Percentiles rank a stretch among this genome's conserved stretches.
Conservation (phyloP, 2,113 vertebrate genomes). For the Takifugu flavidus region DNA sequence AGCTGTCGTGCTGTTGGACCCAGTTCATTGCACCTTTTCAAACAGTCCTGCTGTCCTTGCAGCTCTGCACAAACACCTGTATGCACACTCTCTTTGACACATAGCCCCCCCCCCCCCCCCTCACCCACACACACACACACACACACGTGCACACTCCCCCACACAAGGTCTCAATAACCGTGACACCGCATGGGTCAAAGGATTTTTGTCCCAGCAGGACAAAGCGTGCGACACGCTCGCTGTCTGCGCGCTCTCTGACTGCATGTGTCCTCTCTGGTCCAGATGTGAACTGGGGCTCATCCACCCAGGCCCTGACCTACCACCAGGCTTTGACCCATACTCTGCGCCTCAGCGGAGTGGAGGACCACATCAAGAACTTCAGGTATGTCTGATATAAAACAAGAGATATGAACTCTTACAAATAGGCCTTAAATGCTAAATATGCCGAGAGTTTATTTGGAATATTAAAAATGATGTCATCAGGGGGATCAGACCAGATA, state of each 20-base stretch:
- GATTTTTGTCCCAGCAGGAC: constrained; percentile 15
- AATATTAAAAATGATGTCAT: no score
- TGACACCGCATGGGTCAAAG: constrained; percentile 40
- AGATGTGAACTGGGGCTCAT: constrained; percentile 99
- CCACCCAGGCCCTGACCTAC: constrained; percentile 96
- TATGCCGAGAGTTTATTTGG: no score
- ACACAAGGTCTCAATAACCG: constrained; percentile 21
- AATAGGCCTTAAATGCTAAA: no score
- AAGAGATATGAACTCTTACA: no score
- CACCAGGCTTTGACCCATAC: constrained; percentile 92
- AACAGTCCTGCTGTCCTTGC: background rate
- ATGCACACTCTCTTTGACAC: constrained; percentile 55
- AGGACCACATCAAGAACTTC: constrained; percentile 97
- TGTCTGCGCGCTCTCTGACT: constrained; percentile 38
- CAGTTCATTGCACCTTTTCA: constrained; percentile 5
- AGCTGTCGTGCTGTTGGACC: background rate
- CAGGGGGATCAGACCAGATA: no score
- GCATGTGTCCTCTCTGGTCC: constrained; percentile 44
- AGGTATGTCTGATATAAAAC: constrained; percentile 72
- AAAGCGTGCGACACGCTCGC: background rate
- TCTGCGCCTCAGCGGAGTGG: constrained; percentile 90
- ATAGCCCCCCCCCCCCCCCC: constrained; percentile 63
- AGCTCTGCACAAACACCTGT: constrained; percentile 26
- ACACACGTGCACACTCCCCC: constrained; percentile 54
- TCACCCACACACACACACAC: constrained; percentile 2